Conservation (phyloP, 2,797 vertebrate species). For the Sebastes trivittatus region DNA sequence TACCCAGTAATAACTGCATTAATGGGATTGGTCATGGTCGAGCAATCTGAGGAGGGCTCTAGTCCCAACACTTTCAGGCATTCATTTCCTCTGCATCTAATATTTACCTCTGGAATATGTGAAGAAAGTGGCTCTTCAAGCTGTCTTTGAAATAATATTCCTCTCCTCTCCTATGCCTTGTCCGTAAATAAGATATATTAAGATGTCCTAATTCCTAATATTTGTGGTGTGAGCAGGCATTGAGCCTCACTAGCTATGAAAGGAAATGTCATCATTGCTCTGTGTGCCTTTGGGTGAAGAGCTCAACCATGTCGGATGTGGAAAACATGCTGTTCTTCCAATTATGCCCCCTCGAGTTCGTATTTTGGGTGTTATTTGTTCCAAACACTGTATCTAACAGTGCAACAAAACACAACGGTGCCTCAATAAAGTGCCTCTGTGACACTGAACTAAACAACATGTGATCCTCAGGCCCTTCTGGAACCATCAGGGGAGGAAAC, state of each 20-base stretch:
- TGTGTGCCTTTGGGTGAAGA: constrained; percentile 13
- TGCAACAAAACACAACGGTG: constrained; percentile 11
- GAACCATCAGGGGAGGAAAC: not conserved
- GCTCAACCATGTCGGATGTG: not conserved
- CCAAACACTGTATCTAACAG: constrained; percentile 1
- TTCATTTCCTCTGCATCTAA: not conserved
- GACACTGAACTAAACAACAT: constrained; percentile 35
- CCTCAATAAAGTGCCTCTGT: constrained; percentile 19
- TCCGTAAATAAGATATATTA: not conserved
- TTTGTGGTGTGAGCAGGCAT: not conserved
- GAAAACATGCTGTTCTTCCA: constrained; percentile 52
- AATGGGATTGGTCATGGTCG: not conserved
- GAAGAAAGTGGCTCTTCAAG: not conserved
- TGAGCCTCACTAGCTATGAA: constrained; percentile 6
- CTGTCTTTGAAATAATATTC: not conserved
- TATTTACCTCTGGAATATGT: not conserved
- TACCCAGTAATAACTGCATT: not conserved
- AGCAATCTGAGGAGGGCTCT: not conserved
- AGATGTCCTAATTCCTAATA: not conserved
- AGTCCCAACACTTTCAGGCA: not conserved
- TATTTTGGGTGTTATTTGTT: constrained; percentile 18
- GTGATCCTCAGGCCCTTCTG: not conserved
- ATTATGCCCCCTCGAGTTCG: not conserved
- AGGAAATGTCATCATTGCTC: constrained; percentile 48
- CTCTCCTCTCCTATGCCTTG: not conserved